Evolutionary conservation across 2,888 invertebrate genomes (phyloP).

Genomic region (Epinotia brunnichana): DNA sequence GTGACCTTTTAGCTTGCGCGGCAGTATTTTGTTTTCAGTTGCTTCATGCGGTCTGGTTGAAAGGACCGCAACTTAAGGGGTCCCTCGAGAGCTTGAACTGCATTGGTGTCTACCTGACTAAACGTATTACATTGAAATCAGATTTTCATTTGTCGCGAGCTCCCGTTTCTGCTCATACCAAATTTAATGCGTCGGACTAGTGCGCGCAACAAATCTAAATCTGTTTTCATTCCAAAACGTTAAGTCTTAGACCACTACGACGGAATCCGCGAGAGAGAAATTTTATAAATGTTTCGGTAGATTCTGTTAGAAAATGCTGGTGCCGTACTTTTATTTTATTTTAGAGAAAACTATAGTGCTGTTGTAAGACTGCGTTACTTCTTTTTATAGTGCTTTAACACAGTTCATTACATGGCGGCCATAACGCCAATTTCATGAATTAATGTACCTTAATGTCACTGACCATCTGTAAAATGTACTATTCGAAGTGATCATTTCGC

Average conservation of each 20-base stretch:
- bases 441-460: background rate
- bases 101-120: constrained; percentile 2
- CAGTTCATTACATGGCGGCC: no score
- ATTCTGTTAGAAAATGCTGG: constrained; percentile 22
- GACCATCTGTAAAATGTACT: background rate
- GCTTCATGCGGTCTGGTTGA: constrained; percentile 4
- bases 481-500: background rate
- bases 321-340: constrained; percentile 9
- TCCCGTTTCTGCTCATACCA: background rate
- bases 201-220: background rate
- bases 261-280: constrained; percentile 10
- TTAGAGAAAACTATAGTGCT: background rate
- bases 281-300: constrained; percentile 33
- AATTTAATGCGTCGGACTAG: background rate
- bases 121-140: background rate
- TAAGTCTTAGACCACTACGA: constrained; percentile 1
- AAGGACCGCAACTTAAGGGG: constrained; percentile 22
- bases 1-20: background rate
- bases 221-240: no score
- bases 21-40: constrained; percentile 24
- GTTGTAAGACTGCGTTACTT: background rate
- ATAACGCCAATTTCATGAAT: background rate
- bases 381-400: background rate
- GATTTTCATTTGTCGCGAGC: background rate
- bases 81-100: constrained; percentile 29